Evolutionary conservation across 2,797 vertebrate species (phyloP), one percentile per base, ranked within the genome.

Genomic region (Mastacembelus armatus): DNA sequence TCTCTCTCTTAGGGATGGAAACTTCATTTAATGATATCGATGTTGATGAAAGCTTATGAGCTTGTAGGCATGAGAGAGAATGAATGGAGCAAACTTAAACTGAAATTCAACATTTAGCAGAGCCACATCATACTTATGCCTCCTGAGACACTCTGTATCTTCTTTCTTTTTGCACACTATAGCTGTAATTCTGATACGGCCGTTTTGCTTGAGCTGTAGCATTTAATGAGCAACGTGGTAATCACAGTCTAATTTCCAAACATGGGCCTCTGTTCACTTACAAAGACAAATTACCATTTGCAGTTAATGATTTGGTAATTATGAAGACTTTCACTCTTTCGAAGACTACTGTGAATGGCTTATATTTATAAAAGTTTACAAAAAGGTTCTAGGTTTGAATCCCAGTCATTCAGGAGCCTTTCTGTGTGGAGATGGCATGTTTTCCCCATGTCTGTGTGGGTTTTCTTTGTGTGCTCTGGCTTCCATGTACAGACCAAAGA

Each of bases 211-310:
- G 11, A 7, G 10, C 16, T 18, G 5, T 52, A 47, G 19, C 27
- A 43, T 59, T 65, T 10, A 44, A 50, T 61, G 11, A 64, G 30
- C 44, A 68, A 54, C n/a, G n/a, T n/a, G n/a, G n/a, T n/a, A n/a
- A n/a, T n/a, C n/a, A n/a, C n/a, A n/a, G n/a, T n/a, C n/a, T n/a
- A n/a, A n/a, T n/a, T n/a, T n/a, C n/a, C n/a, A n/a, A n/a, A n/a
- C n/a, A n/a, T n/a, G 22, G 54, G 51, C 33, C 10, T 10, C 26
- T 43, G 30, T 21, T 72, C 24, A 30, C 10, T 39, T 33, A 38
- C 44, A 32, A 68, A 50, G 33, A 59, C 48, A 1, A 61, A 42
- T 35, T 27, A 11, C n/a, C 7, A 30, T 30, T 52, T 7, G 3
- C 0, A 0, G 4, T 36, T 62, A 32, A 55, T 61, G n/a, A 60